A percentile compares a stretch with the other conserved stretches of the same genome.
phyloP scores from a whole-genome alignment of 1,140 invertebrate genomes.

The Aphaenogaster floridana region DNA sequence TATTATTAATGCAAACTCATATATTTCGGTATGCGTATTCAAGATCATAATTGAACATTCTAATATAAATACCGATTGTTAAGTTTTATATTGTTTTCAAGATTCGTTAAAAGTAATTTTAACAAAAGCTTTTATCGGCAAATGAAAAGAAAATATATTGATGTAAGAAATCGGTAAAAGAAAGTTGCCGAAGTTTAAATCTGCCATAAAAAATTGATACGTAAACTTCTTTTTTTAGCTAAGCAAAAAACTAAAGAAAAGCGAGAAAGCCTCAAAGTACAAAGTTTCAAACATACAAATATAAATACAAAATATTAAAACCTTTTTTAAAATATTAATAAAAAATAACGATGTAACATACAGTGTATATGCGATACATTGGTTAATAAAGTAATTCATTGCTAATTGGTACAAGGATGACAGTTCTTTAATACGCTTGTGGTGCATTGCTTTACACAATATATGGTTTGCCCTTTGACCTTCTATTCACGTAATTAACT shows the following conservation, averaged over 20 bases:
- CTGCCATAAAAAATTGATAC: not conserved
- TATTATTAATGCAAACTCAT: not conserved
- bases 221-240: not conserved
- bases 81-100: not conserved
- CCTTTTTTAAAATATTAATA: not conserved
- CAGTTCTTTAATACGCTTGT: constrained; percentile 24
- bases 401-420: constrained; percentile 11
- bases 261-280: not conserved
- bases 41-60: not conserved
- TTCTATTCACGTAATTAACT: constrained; percentile 54
- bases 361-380: not conserved
- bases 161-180: not conserved
- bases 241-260: not conserved
- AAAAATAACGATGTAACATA: not conserved
- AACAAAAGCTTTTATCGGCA: not conserved
- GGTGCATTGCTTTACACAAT: constrained; percentile 15
- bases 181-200: constrained; percentile 1
- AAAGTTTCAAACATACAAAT: not conserved
- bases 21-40: not conserved
- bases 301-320: not conserved
- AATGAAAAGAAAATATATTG: not conserved
- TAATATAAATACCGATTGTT: not conserved
- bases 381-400: constrained; percentile 42
- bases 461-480: constrained; percentile 38
- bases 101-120: not conserved